Evolutionary conservation across 2,888 invertebrate species (phyloP).

Genomic region (Plagodis dolabraria): DNA sequence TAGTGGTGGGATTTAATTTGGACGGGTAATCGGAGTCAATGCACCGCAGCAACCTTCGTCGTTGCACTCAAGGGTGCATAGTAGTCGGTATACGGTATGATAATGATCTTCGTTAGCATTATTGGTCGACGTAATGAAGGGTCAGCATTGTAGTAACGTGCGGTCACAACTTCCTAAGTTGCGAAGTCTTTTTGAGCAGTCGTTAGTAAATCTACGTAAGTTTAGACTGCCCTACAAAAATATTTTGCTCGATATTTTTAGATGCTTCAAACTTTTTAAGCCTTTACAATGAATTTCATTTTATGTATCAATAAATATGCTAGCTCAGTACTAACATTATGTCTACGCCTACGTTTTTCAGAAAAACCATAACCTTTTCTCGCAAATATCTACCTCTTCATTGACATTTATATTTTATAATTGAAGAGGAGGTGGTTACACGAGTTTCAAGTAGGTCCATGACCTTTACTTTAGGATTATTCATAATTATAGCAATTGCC

Average conservation of each 20-base stretch:
- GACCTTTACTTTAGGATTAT: neutral
- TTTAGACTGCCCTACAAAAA: too few species aligned
- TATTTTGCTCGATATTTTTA: conserved; percentile 9
- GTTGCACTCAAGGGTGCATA: conserved; percentile 83
- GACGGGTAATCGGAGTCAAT: conserved; percentile 72
- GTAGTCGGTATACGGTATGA: conserved; percentile 65
- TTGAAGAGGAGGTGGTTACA: conserved; percentile 23
- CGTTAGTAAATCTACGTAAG: neutral
- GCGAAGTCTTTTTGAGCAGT: conserved; percentile 12
- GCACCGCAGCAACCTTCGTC: conserved; percentile 80
- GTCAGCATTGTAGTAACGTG: conserved; percentile 39
- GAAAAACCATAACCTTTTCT: conserved; percentile 34
- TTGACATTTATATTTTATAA: conserved; percentile 34
- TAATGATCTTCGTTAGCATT: conserved; percentile 78
- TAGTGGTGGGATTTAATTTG: conserved; percentile 47
- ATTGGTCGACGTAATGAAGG: conserved; percentile 56
- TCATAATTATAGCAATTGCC: neutral
- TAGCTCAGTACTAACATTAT: conserved; percentile 8
- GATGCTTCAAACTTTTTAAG: neutral
- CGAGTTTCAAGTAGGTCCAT: conserved; percentile 3
- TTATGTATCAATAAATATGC: neutral
- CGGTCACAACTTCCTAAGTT: conserved; percentile 36
- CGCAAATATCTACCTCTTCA: conserved; percentile 23
- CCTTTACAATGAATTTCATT: neutral
- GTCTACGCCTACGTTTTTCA: conserved; percentile 23